Percentiles rank a stretch among this genome's conserved stretches.
Conservation (phyloP, 2,888 invertebrate species). For the Cheilosia urbana region DNA sequence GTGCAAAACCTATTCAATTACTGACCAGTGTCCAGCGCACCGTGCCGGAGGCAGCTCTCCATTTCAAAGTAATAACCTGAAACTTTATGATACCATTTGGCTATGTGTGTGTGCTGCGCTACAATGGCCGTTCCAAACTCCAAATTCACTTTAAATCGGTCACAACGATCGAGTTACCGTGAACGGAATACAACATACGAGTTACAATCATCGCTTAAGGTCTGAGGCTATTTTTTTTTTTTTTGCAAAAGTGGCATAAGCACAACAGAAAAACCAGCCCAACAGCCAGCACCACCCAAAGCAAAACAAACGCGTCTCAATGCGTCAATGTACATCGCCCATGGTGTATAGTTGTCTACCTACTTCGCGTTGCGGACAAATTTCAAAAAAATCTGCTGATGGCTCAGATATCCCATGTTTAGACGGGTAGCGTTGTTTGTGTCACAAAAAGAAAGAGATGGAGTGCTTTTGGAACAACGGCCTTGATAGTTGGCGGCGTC, state of each 20-base stretch:
- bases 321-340: conserved; percentile 27
- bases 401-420: conserved; percentile 54
- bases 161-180: conserved; percentile 70
- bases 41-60: conserved; percentile 49
- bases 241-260: conserved; percentile 57
- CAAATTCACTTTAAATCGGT: conserved; percentile 70
- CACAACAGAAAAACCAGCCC: conserved; percentile 45
- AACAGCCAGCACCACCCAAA: conserved; percentile 33
- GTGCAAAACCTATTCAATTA: conserved; percentile 57
- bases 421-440: conserved; percentile 44
- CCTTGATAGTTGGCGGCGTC: conserved; percentile 65
- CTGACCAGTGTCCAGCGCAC: conserved; percentile 45
- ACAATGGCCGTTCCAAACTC: conserved; percentile 42
- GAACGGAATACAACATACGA: conserved; percentile 64
- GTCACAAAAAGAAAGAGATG: conserved; percentile 18
- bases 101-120: conserved; percentile 1
- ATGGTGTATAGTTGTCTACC: conserved; percentile 46
- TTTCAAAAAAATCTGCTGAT: conserved; percentile 38
- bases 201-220: conserved; percentile 58
- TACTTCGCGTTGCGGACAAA: conserved; percentile 48
- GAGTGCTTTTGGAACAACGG: conserved; percentile 51
- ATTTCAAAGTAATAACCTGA: conserved; percentile 67
- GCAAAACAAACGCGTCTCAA: conserved; percentile 7
- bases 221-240: conserved; percentile 44
- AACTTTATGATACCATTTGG: conserved; percentile 59